Conservation (phyloP, 92 coral and sea anemone genomes). For the Micromussa lordhowensis region DNA sequence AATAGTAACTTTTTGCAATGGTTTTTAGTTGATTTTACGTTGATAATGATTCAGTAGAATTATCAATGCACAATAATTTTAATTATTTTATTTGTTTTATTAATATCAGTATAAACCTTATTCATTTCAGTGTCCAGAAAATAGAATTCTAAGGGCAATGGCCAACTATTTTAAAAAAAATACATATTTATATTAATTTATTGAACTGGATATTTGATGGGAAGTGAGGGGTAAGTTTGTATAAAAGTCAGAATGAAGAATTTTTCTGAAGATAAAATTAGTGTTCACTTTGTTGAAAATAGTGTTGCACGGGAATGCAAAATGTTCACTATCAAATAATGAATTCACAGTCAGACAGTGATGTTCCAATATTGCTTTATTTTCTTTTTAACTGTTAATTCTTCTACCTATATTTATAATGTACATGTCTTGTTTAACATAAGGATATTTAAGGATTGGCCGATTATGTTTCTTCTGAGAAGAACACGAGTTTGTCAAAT, state of each 20-base stretch:
- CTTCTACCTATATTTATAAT: neutral
- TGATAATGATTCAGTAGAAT: neutral
- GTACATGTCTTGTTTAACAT: neutral
- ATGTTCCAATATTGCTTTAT: neutral
- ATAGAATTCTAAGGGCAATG: neutral
- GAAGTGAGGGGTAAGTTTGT: neutral
- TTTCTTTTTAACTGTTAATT: neutral
- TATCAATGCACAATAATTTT: neutral
- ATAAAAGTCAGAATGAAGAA: neutral
- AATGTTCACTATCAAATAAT: neutral
- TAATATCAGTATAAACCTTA: neutral
- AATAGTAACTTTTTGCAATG: neutral
- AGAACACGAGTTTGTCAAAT: neutral
- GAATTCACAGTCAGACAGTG: neutral
- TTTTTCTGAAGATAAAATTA: neutral
- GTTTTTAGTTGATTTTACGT: neutral
- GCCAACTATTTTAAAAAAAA: neutral
- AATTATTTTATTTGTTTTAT: neutral
- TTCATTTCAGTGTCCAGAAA: neutral
- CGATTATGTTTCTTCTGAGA: neutral
- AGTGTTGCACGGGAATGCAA: neutral
- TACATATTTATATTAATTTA: neutral
- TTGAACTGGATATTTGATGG: neutral
- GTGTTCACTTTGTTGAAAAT: neutral
- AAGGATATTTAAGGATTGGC: neutral